Evolutionary conservation across 2,113 vertebrate genomes (phyloP).

Genomic region (Thomomys bottae): DNA sequence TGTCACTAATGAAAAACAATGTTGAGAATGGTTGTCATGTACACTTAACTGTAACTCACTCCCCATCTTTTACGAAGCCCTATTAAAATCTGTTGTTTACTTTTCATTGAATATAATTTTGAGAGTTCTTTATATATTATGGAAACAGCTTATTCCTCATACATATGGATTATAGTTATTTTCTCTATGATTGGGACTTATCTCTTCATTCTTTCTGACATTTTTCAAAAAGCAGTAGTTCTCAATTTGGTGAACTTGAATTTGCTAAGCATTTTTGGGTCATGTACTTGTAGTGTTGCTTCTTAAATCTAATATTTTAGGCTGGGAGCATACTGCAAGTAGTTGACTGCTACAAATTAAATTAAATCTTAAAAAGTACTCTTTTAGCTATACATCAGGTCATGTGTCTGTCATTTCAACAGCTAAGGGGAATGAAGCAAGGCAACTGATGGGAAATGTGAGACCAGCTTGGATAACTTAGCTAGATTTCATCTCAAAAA

Average conservation of each 20-base stretch:
- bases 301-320: background rate
- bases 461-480: no score
- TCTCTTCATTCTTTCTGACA: no score
- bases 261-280: background rate
- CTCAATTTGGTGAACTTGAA: no score
- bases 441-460: no score
- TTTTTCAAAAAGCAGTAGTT: no score
- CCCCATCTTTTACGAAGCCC: background rate
- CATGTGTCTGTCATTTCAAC: no score
- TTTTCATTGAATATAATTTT: background rate
- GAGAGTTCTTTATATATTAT: background rate
- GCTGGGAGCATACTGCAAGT: background rate
- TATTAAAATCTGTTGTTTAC: background rate
- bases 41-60: background rate
- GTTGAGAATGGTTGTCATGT: background rate
- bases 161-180: background rate
- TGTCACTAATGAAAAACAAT: no score
- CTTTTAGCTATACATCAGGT: no score
- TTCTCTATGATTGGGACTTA: background rate
- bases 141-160: background rate
- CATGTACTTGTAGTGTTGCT: background rate
- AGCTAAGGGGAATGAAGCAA: no score
- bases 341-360: no score
- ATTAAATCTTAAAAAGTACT: no score
- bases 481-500: no score